phyloP scores from a whole-genome alignment of 2,888 invertebrate species.

The Alloscopus bannaensis region DNA sequence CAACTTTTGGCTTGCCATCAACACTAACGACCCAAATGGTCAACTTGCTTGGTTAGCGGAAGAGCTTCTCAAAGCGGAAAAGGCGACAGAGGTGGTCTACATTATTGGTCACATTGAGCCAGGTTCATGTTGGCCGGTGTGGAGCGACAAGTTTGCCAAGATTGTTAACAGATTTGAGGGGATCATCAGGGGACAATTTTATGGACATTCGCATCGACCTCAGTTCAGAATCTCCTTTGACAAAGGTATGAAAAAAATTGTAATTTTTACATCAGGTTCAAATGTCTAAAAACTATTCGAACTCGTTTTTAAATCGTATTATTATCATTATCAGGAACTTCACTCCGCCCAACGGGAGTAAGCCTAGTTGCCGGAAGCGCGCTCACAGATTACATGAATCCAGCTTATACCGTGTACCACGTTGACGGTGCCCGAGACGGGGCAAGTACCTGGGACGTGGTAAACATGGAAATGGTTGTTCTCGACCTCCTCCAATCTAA shows the following conservation, averaged over 20 bases:
- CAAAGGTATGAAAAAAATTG: conserved; percentile 25
- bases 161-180: conserved; percentile 68
- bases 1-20: conserved; percentile 85
- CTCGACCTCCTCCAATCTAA: conserved; percentile 87
- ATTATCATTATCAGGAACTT: too few species aligned
- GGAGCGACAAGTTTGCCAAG: conserved; percentile 64
- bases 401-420: conserved; percentile 86
- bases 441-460: conserved; percentile 73
- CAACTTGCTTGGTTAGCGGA: conserved; percentile 89
- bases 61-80: conserved; percentile 84
- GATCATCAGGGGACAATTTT: conserved; percentile 80
- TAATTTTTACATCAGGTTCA: too few species aligned
- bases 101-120: conserved; percentile 85
- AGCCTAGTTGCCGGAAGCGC: conserved; percentile 82
- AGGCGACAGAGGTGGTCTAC: conserved; percentile 85
- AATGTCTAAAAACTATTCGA: too few species aligned
- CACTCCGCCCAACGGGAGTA: conserved; percentile 78
- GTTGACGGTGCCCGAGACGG: conserved; percentile 78
- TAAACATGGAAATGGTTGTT: conserved; percentile 83
- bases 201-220: conserved; percentile 88
- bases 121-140: conserved; percentile 75
- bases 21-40: conserved; percentile 83
- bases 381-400: conserved; percentile 84
- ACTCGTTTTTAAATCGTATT: too few species aligned
- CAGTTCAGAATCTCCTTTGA: conserved; percentile 84